Percentiles rank a stretch among this genome's conserved stretches.
phyloP scores from a whole-genome alignment of 2,888 invertebrate genomes.

The Apantesis nais region DNA sequence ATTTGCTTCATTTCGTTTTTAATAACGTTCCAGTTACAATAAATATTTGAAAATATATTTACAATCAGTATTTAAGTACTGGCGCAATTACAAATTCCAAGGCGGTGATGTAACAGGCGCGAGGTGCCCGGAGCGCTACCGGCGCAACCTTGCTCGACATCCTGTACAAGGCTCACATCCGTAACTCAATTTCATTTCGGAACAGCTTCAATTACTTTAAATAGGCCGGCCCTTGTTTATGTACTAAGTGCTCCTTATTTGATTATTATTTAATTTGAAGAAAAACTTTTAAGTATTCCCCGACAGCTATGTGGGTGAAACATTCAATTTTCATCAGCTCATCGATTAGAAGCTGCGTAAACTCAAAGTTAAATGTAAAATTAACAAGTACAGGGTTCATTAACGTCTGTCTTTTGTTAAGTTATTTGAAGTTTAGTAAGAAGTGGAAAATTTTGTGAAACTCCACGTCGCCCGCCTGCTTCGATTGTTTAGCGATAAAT shows the following conservation, averaged over 20 bases:
- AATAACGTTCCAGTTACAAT: neutral
- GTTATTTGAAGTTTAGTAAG: conserved; percentile 53
- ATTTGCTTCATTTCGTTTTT: neutral
- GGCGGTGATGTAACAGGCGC: conserved; percentile 26
- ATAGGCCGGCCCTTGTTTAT: conserved; percentile 23
- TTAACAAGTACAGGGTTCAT: conserved; percentile 70
- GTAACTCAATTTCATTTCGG: conserved; percentile 23
- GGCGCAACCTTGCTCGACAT: conserved; percentile 30
- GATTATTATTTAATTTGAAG: conserved; percentile 37
- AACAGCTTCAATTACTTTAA: conserved; percentile 29
- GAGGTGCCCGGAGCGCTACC: conserved; percentile 14
- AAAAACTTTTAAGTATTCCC: conserved; percentile 22
- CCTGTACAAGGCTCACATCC: conserved; percentile 38
- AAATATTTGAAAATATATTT: neutral
- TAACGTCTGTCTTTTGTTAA: conserved; percentile 69
- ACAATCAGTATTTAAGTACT: neutral
- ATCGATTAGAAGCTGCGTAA: conserved; percentile 63
- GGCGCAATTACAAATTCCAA: conserved; percentile 7
- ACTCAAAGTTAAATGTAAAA: conserved; percentile 64
- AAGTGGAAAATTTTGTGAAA: conserved; percentile 54
- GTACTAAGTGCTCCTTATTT: conserved; percentile 26
- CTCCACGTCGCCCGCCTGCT: conserved; percentile 46
- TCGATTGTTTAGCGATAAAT: conserved; percentile 71
- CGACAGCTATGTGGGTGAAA: conserved; percentile 39
- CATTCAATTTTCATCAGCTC: conserved; percentile 51